These are phyloP conservation scores for Agelastica alni DNA, from an alignment of 2,888 invertebrate species.

Conservation along the genomic window DNA sequence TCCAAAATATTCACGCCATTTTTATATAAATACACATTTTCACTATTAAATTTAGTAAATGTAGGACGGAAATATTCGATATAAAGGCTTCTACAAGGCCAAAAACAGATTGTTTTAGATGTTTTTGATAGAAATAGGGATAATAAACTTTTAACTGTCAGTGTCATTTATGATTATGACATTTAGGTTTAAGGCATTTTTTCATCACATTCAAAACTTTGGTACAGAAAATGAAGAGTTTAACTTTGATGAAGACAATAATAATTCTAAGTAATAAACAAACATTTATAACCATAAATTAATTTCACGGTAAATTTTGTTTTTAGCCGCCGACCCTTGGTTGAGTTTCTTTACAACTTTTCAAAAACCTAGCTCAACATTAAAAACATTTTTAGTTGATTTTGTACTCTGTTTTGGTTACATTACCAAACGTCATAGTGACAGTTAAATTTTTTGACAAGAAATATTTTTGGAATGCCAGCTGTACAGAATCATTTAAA, in stretches of 20 bases:
- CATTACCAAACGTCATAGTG: not conserved
- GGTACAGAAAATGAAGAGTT: no score
- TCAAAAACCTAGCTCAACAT: no score
- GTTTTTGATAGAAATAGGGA: not conserved
- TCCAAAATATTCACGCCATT: constrained; percentile 21
- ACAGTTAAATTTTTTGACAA: constrained; percentile 1
- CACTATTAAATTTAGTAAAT: constrained; percentile 7
- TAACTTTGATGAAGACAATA: no score
- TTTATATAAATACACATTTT: constrained; percentile 15
- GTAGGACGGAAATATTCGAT: constrained; percentile 21
- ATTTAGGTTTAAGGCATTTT: no score
- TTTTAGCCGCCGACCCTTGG: no score
- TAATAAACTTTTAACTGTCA: constrained; percentile 3
- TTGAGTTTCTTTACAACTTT: no score
- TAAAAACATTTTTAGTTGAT: no score
- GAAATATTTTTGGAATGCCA: constrained; percentile 5
- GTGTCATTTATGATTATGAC: not conserved
- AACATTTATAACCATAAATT: no score
- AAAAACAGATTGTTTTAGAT: constrained; percentile 10
- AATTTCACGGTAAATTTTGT: no score
- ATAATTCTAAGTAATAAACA: no score
- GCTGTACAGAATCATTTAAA: constrained; percentile 11
- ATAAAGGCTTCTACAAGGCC: constrained; percentile 10
- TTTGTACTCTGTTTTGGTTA: not conserved
- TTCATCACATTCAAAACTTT: no score